Evolutionary conservation across 2,113 vertebrate species (phyloP).

Genomic region (Notothenia rossii): DNA sequence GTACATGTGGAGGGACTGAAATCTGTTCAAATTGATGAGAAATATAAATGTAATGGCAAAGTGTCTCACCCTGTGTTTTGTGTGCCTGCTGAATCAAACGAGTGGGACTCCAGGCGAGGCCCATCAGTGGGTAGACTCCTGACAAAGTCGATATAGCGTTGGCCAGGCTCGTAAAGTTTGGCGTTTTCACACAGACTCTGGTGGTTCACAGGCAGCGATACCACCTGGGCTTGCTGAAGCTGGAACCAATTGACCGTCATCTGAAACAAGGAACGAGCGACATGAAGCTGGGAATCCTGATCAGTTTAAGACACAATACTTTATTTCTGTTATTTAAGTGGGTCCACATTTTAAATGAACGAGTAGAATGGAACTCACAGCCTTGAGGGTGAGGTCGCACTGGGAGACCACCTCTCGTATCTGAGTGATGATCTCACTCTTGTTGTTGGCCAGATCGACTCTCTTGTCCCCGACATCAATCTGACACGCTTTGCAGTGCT

Average conservation of each 20-base stretch:
- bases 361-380: constrained; percentile 83
- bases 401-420: constrained; percentile 94
- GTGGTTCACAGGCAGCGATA: constrained; percentile 91
- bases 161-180: constrained; percentile 96
- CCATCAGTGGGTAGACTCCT: constrained; percentile 87
- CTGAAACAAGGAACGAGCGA: constrained; percentile 72
- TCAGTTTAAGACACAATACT: too few species aligned
- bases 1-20: neutral
- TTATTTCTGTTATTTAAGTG: neutral
- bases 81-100: constrained; percentile 79
- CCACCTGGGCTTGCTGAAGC: constrained; percentile 93
- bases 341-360: neutral
- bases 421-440: constrained; percentile 92
- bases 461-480: constrained; percentile 90
- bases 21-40: neutral
- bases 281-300: neutral
- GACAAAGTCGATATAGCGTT: constrained; percentile 93
- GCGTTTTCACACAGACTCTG: constrained; percentile 93
- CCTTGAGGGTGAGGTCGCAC: constrained; percentile 97
- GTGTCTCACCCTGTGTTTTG: constrained; percentile 88
- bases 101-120: constrained; percentile 81
- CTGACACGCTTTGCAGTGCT: constrained; percentile 91
- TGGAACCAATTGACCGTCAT: constrained; percentile 98
- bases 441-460: constrained; percentile 89
- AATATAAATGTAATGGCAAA: too few species aligned